phyloP scores from a whole-genome alignment of 1,140 invertebrate species.

The Oscheius sp. region DNA sequence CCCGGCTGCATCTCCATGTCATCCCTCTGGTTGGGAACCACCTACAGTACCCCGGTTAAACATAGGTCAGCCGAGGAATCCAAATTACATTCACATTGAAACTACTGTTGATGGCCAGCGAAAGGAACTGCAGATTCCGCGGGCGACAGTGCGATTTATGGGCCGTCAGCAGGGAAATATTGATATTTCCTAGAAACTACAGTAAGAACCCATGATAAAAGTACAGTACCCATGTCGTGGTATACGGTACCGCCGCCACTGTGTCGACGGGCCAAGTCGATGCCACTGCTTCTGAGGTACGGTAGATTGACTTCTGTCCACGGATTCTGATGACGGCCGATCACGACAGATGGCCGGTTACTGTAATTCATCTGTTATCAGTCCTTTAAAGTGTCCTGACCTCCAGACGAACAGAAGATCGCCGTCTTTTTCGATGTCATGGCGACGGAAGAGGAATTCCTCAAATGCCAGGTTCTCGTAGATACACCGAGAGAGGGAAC shows the following conservation, averaged over 20 bases:
- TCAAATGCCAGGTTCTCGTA: conserved; percentile 58
- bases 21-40: conserved; percentile 47
- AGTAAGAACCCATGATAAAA: conserved; percentile 15
- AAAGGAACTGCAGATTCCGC: conserved; percentile 48
- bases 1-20: conserved; percentile 53
- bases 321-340: conserved; percentile 93
- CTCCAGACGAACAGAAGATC: conserved; percentile 54
- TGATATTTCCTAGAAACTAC: conserved; percentile 45
- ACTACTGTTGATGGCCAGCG: conserved; percentile 45
- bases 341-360: conserved; percentile 87
- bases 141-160: conserved; percentile 51
- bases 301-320: conserved; percentile 82
- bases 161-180: conserved; percentile 50
- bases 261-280: conserved; percentile 74
- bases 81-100: conserved; percentile 33
- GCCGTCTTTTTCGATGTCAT: conserved; percentile 41
- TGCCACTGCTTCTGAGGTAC: conserved; percentile 39
- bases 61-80: too few relatives aligned
- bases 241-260: conserved; percentile 96
- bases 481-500: conserved; percentile 45
- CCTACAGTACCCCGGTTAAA: too few relatives aligned
- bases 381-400: conserved; percentile 28
- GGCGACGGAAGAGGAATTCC: conserved; percentile 53
- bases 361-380: conserved; percentile 51
- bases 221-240: conserved; percentile 80